Evolutionary conservation across 1,140 invertebrate species (phyloP).

Genomic region (Ceratitis capitata): DNA sequence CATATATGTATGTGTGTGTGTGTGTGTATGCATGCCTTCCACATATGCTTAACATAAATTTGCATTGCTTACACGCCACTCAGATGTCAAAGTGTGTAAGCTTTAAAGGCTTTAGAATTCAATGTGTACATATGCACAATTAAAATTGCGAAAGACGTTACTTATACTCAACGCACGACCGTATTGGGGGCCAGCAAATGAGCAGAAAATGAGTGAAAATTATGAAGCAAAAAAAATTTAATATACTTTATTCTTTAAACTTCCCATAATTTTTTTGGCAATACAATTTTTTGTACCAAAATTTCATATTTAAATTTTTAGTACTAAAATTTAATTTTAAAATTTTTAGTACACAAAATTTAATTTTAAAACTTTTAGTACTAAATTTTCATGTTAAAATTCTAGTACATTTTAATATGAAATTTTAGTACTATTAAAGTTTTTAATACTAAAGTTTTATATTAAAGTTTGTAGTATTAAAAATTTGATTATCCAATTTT

Average conservation of each 20-base stretch:
- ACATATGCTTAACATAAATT: conserved; percentile 14
- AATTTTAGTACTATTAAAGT: background rate
- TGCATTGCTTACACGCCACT: background rate
- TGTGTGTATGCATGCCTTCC: background rate
- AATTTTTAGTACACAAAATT: background rate
- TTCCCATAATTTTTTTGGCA: no score
- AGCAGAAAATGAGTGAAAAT: no score
- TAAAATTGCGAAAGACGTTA: no score
- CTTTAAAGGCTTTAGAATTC: background rate
- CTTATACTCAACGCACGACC: no score
- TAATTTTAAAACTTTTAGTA: background rate
- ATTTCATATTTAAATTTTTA: background rate
- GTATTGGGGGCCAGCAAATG: no score
- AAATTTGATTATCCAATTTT: background rate
- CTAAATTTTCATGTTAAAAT: background rate
- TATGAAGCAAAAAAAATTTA: no score
- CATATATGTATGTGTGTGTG: background rate
- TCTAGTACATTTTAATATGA: background rate
- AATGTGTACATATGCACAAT: background rate
- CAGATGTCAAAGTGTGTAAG: background rate
- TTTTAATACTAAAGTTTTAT: background rate
- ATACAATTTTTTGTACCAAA: background rate
- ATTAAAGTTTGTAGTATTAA: background rate
- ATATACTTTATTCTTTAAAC: no score
- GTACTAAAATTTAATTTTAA: background rate